These are phyloP conservation scores for Margarornis squamiger DNA, from an alignment of 2,797 vertebrate species.

Conservation along the genomic window DNA sequence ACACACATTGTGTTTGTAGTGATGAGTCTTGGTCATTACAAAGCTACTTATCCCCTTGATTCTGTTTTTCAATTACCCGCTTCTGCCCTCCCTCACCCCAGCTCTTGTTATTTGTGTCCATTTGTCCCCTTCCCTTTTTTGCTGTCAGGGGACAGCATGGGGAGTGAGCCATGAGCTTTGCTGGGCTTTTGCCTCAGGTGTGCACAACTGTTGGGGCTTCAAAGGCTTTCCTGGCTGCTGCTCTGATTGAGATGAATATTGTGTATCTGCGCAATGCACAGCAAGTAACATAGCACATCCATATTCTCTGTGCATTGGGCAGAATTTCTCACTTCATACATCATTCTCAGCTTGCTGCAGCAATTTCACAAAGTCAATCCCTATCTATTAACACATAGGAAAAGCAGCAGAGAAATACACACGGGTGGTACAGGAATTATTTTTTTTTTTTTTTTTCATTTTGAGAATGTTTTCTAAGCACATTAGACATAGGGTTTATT, in stretches of 20 bases:
- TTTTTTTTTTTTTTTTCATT: not conserved
- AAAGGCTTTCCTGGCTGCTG: not conserved
- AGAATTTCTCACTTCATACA: slow-evolving; percentile 2
- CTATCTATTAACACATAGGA: not conserved
- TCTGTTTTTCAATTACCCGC: not conserved
- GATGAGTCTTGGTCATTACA: not conserved
- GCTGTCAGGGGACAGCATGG: not conserved
- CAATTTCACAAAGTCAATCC: slow-evolving; percentile 19
- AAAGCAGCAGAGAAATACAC: not conserved
- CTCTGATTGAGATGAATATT: slow-evolving; percentile 16
- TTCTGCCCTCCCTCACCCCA: not conserved
- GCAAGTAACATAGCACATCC: not conserved
- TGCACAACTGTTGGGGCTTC: not conserved
- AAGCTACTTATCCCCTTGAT: not conserved
- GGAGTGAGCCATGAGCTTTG: not conserved
- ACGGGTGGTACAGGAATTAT: fast-evolving
- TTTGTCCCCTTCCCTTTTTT: not conserved
- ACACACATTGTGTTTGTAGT: fast-evolving
- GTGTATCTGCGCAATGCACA: not conserved
- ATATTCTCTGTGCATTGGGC: slow-evolving; percentile 23
- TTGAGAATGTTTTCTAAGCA: not conserved
- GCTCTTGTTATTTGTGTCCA: not conserved
- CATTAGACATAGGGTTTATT: not conserved
- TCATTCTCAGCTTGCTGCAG: slow-evolving; percentile 32
- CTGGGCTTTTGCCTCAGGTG: not conserved